Evolutionary conservation across 53 echinoderm and acorn worm genomes (phyloP).

Genomic region (Luidia sarsii): DNA sequence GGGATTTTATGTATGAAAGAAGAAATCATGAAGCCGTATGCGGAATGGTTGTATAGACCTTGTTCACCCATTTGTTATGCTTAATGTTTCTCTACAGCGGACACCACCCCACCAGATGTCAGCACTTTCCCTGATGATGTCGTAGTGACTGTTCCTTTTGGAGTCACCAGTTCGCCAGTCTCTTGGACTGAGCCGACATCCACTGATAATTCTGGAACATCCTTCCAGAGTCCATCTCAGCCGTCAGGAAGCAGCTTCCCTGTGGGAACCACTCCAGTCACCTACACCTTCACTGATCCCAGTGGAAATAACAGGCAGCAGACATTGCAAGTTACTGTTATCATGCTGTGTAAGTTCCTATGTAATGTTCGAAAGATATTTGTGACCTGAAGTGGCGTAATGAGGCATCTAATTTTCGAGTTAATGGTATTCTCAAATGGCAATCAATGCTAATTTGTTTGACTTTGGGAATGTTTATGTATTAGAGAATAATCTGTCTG

Average conservation of each 20-base stretch:
- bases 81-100: not conserved
- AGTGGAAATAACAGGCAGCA: slow-evolving; percentile 27
- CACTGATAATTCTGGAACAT: slow-evolving; percentile 64
- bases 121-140: slow-evolving; percentile 57
- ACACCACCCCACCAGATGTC: not conserved
- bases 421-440: no score
- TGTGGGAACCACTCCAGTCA: slow-evolving; percentile 53
- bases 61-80: no score
- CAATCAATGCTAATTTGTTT: no score
- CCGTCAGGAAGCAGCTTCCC: slow-evolving; percentile 32
- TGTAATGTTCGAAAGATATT: no score
- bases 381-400: no score
- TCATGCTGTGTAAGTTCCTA: slow-evolving; percentile 10
- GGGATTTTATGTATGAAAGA: no score
- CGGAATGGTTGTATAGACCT: not conserved
- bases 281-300: slow-evolving; percentile 60
- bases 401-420: no score
- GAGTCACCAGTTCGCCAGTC: slow-evolving; percentile 24
- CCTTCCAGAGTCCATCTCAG: no score
- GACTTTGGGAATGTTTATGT: no score
- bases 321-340: slow-evolving; percentile 21
- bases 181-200: slow-evolving; percentile 63
- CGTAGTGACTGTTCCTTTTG: slow-evolving; percentile 46
- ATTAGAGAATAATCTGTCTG: no score
- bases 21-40: no score